Conservation (phyloP, 1,140 invertebrate genomes). For the Eupeodes corollae region DNA sequence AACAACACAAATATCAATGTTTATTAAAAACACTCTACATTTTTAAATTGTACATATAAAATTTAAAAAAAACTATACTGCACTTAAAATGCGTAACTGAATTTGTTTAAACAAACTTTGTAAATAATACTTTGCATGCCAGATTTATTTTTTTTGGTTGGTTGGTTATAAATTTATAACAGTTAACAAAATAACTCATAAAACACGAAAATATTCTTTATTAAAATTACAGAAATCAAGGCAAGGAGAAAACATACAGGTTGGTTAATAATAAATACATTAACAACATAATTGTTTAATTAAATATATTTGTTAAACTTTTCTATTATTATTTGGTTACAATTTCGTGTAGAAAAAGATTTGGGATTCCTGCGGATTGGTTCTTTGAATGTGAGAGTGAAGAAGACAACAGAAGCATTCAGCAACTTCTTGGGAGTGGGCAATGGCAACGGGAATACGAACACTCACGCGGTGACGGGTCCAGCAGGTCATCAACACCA, state of each 20-base stretch:
- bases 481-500: constrained; percentile 28
- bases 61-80: no score
- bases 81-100: no score
- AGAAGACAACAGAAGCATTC: constrained; percentile 81
- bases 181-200: no score
- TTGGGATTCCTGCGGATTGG: constrained; percentile 79
- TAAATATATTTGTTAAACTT: constrained; percentile 11
- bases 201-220: background rate
- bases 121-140: constrained; percentile 3
- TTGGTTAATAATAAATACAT: constrained; percentile 24
- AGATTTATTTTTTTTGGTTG: background rate
- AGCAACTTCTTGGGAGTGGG: constrained; percentile 76
- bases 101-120: no score
- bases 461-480: constrained; percentile 11
- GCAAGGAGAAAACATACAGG: constrained; percentile 59
- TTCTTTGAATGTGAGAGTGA: constrained; percentile 80
- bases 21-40: no score
- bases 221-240: constrained; percentile 56
- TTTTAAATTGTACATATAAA: no score
- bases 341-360: constrained; percentile 58
- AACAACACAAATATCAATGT: no score
- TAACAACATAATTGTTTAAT: background rate
- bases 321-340: constrained; percentile 5
- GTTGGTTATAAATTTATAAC: background rate
- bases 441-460: constrained; percentile 38